Conservation (phyloP, 2,888 invertebrate genomes). For the Drosophila niveifrons region DNA sequence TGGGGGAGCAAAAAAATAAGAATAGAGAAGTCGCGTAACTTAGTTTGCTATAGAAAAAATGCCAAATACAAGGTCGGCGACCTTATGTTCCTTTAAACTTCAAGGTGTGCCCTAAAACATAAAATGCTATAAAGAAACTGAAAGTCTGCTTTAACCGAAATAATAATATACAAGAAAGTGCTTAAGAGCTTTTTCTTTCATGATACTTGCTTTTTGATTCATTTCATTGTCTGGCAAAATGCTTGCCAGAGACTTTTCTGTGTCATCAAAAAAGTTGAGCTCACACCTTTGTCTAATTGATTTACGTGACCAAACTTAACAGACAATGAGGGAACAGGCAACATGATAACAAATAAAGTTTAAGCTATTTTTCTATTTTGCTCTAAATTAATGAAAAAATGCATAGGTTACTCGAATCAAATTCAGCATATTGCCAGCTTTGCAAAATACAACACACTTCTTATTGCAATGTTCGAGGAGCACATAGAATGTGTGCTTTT, state of each 20-base stretch:
- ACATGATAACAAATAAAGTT: slow-evolving; percentile 25
- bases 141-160: background rate
- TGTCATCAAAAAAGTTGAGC: slow-evolving; percentile 45
- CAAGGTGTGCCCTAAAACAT: slow-evolving; percentile 21
- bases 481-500: no score
- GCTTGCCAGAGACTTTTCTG: slow-evolving; percentile 37
- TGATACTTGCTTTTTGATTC: background rate
- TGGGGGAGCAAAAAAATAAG: no score
- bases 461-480: no score
- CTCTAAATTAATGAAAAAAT: slow-evolving; percentile 42
- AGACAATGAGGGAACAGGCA: slow-evolving; percentile 49
- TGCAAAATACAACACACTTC: slow-evolving; percentile 43
- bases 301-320: slow-evolving; percentile 74
- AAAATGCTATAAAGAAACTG: slow-evolving; percentile 3
- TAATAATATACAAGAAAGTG: background rate
- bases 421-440: slow-evolving; percentile 37
- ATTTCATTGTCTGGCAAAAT: slow-evolving; percentile 27
- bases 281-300: slow-evolving; percentile 64
- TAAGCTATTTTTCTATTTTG: slow-evolving; percentile 6
- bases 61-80: slow-evolving; percentile 33
- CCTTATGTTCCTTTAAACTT: slow-evolving; percentile 32
- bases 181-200: slow-evolving; percentile 11
- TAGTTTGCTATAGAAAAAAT: slow-evolving; percentile 28
- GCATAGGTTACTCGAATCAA: slow-evolving; percentile 28
- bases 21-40: background rate